Conservation (phyloP, 2,888 invertebrate genomes). For the Morpho helenor region DNA sequence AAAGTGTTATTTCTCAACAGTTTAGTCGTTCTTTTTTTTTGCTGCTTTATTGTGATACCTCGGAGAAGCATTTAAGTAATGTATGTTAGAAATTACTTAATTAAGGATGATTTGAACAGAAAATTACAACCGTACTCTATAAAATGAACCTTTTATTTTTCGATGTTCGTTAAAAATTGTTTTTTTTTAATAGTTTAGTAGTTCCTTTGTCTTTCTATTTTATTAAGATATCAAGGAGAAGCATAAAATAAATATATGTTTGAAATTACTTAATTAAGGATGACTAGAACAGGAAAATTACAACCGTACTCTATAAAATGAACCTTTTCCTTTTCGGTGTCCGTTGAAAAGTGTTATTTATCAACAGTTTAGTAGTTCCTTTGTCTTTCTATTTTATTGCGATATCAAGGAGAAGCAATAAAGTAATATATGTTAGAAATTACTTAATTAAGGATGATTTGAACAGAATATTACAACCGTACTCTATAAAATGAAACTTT, state of each 20-base stretch:
- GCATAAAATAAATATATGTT: slow-evolving; percentile 5
- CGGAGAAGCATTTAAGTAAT: slow-evolving; percentile 7
- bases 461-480: too few species aligned
- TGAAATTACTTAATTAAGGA: too few species aligned
- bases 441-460: too few species aligned
- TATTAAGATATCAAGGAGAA: slow-evolving; percentile 7
- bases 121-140: not conserved
- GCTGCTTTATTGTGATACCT: slow-evolving; percentile 5
- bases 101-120: too few species aligned
- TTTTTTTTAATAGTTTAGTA: slow-evolving; percentile 1
- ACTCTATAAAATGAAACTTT: not conserved
- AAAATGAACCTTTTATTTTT: not conserved
- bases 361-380: not conserved
- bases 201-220: not conserved
- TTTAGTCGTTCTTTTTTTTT: slow-evolving; percentile 2
- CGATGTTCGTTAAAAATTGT: slow-evolving; percentile 1
- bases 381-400: not conserved
- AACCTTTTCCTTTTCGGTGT: not conserved
- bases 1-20: slow-evolving; percentile 2
- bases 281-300: too few species aligned
- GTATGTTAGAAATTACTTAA: not conserved
- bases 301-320: not conserved
- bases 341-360: slow-evolving; percentile 2
- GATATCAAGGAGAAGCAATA: slow-evolving; percentile 12
- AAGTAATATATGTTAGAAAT: not conserved